A percentile compares a stretch with the other conserved stretches of the same genome.
Evolutionary conservation across 1,140 invertebrate species (phyloP).

Genomic region (Drosophila sp.): DNA sequence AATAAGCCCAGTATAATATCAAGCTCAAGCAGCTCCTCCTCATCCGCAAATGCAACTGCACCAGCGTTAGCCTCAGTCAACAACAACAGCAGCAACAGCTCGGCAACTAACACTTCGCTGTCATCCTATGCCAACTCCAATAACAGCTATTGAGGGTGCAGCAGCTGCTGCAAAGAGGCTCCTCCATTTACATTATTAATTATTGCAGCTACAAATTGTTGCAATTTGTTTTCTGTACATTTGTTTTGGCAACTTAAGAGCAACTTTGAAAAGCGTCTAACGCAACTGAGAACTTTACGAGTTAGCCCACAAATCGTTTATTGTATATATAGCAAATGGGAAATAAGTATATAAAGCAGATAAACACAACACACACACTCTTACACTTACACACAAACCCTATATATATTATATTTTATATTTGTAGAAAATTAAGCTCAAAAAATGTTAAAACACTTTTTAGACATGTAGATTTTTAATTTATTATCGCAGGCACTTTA

Average conservation of each 20-base stretch:
- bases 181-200: slow-evolving; percentile 34
- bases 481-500: slow-evolving; percentile 67
- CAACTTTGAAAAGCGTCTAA: slow-evolving; percentile 28
- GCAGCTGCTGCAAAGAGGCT: slow-evolving; percentile 52
- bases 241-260: slow-evolving; percentile 30
- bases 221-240: slow-evolving; percentile 46
- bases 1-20: slow-evolving; percentile 56
- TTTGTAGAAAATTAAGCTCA: slow-evolving; percentile 72
- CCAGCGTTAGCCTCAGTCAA: slow-evolving; percentile 34
- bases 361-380: slow-evolving; percentile 24
- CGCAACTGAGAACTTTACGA: slow-evolving; percentile 25
- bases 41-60: slow-evolving; percentile 19
- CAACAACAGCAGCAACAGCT: slow-evolving; percentile 24
- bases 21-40: slow-evolving; percentile 26
- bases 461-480: slow-evolving; percentile 71
- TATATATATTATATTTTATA: slow-evolving; percentile 66
- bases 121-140: slow-evolving; percentile 63
- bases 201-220: slow-evolving; percentile 41
- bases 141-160: slow-evolving; percentile 56
- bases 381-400: slow-evolving; percentile 31
- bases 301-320: slow-evolving; percentile 33
- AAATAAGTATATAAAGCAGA: slow-evolving; percentile 28
- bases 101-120: slow-evolving; percentile 57
- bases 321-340: slow-evolving; percentile 66
- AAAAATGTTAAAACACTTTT: slow-evolving; percentile 57